Base-by-base conservation (phyloP, 2,888 invertebrate genomes). In the Xestobium rufovillosum region DNA sequence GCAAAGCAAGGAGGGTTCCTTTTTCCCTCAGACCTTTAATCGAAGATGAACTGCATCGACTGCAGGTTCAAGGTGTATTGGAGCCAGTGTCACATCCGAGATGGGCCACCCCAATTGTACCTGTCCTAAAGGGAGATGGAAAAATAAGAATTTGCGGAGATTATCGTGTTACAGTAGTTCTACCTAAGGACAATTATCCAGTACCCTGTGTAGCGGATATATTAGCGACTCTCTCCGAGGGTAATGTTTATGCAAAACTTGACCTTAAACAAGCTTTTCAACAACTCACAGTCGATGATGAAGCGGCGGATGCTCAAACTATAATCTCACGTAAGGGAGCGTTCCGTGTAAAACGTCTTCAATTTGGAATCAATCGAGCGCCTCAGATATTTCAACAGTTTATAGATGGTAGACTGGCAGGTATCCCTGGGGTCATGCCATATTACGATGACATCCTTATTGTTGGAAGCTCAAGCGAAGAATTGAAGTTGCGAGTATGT, bases 251-350 rank as follows among this genome's bases (percentile, higher is more conserved):
- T 45, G 47, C 55, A 3, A 60, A 58, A 42, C 34, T 10, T 12
- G 26, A 26, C 8, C 26, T 10, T 10, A 3, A 26, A 30, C 51
- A 59, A 30, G 58, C 58, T 4, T 63, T 59, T 43, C 53, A 56
- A 34, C 59, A 63, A 41, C 27, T 55, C 10, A 28, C 31, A 6
- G 43, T 60, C 3, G 54, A 56, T 36, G 50, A 59, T 12, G 43
- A 51, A 36, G 50, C 57, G 2, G 48, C 56, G 16, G 38, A 49
- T 15, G 37, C 50, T 6, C 49, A 44, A 4, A 58, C 57, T 1
- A 51, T 57, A 6, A 50, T 45, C 10, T 60, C 57, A 2, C 56
- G 56, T 33, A 52, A 49, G 31, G 59, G 57, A 0, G 40, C 56
- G 3, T 59, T 52, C 31, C 29, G 31, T 13, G 45, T 49, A n/a